phyloP scores from a whole-genome alignment of 2,888 invertebrate species.

The Philhelius pedissequus region DNA sequence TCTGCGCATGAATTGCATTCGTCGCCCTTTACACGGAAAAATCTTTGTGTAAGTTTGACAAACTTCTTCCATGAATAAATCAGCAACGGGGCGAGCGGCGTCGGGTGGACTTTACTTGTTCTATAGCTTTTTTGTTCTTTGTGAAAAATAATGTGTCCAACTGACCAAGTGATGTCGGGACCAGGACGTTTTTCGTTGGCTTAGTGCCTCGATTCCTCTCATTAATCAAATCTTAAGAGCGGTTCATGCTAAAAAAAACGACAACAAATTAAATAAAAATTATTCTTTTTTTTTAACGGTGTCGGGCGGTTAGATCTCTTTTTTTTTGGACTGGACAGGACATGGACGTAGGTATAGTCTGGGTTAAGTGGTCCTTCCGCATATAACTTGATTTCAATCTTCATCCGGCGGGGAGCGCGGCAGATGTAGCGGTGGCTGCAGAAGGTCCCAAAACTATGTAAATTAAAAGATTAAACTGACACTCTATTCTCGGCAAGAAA shows the following conservation, averaged over 20 bases:
- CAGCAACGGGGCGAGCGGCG: neutral
- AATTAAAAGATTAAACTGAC: slow-evolving; percentile 69
- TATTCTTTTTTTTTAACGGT: slow-evolving; percentile 1
- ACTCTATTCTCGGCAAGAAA: slow-evolving; percentile 20
- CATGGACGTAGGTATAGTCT: slow-evolving; percentile 51
- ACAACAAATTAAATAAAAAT: slow-evolving; percentile 23
- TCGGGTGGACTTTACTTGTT: neutral
- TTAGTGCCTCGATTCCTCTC: slow-evolving; percentile 49
- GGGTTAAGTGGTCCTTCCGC: slow-evolving; percentile 54
- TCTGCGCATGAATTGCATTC: slow-evolving; percentile 45
- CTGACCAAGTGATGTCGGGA: slow-evolving; percentile 65
- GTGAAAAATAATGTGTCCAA: slow-evolving; percentile 32
- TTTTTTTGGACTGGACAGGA: no score
- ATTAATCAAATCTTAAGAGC: slow-evolving; percentile 55
- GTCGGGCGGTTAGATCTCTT: slow-evolving; percentile 16
- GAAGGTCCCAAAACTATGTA: slow-evolving; percentile 53
- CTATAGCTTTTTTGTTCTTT: neutral
- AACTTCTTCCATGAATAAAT: slow-evolving; percentile 53
- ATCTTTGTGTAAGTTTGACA: slow-evolving; percentile 46
- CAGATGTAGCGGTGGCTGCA: neutral
- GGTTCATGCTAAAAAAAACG: neutral
- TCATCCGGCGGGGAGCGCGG: no score
- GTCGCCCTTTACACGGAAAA: slow-evolving; percentile 50
- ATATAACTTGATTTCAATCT: slow-evolving; percentile 36
- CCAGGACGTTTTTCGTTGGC: slow-evolving; percentile 41